Base-by-base conservation (phyloP, 2,113 vertebrate genomes). In the Syrmaticus mikado region DNA sequence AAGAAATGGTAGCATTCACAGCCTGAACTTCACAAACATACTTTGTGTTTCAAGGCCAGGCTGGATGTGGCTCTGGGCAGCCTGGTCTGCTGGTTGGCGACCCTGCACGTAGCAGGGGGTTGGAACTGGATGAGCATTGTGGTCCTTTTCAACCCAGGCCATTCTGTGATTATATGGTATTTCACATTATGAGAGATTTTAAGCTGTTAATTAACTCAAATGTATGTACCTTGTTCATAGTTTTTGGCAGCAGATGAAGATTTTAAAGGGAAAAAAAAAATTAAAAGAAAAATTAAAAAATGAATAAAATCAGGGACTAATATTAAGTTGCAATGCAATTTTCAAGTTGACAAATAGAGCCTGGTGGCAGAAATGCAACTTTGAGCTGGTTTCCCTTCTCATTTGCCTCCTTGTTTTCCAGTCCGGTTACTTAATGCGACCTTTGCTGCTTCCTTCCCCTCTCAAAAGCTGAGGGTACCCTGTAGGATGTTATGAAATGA, bases 351-450 rank as follows among this genome's bases (percentile, higher is more conserved):
- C 32, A 19, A 62, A 16, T 5, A 17, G 27, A 36, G 34, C 27
- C 18, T 13, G 68, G 10, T 3, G n/a, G 28, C 60, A n/a, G 67
- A n/a, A 83, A 20, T 40, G 5, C 17, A 48, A 3, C 41, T 19
- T 38, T 21, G 38, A 62, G 43, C 43, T 74, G 38, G 4, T 85
- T 78, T 82, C 16, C 32, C 74, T 70, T 74, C 40, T 61, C 36
- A 11, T 61, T 32, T 15, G 10, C 40, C 41, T 50, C 14, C 6
- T 22, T 8, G 2, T 0, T 70, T 60, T 70, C 30, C 58, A 11
- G 30, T n/a, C 81, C 38, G 64, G 13, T 27, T 74, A 2, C 6
- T 73, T 20, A 13, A 0, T 32, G 0, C 64, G 16, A 19, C 22
- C 34, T 82, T 38, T 30, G 7, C 7, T 41, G 68, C 41, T 38